A percentile compares a stretch with the other conserved stretches of the same genome.
These are phyloP conservation scores for Melanogrammus aeglefinus DNA, from an alignment of 2,797 vertebrate species.

Conservation along the genomic window DNA sequence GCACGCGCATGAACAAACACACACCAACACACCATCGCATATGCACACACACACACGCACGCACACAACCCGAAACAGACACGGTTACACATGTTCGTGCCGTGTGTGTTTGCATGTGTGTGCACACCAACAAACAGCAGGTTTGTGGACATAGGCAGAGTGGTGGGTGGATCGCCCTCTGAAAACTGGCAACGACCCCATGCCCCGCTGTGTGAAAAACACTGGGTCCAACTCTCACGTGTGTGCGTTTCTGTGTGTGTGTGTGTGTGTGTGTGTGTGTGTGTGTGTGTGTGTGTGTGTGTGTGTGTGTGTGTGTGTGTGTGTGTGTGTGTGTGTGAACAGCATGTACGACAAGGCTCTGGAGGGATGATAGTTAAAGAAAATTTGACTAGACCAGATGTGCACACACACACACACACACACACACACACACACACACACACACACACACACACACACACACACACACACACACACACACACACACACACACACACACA, in stretches of 20 bases:
- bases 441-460: too few relatives aligned
- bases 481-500: too few relatives aligned
- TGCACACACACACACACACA: not conserved
- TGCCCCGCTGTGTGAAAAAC: slow-evolving; percentile 62
- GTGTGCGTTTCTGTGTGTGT: slow-evolving; percentile 21
- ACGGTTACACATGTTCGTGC: too few relatives aligned
- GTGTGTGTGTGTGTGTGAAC: slow-evolving; percentile 15
- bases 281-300: slow-evolving; percentile 19
- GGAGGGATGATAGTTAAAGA: slow-evolving; percentile 42
- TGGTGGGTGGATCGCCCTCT: slow-evolving; percentile 45
- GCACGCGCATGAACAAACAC: not conserved
- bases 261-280: slow-evolving; percentile 19
- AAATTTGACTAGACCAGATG: slow-evolving; percentile 37
- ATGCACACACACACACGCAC: not conserved
- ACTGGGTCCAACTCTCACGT: slow-evolving; percentile 12
- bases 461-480: too few relatives aligned
- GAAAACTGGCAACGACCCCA: slow-evolving; percentile 67
- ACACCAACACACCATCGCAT: not conserved
- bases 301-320: slow-evolving; percentile 19
- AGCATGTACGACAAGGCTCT: slow-evolving; percentile 45
- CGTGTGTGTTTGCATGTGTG: too few relatives aligned
- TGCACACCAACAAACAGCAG: too few relatives aligned
- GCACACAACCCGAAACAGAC: not conserved
- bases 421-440: too few relatives aligned
- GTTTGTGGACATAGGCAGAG: too few relatives aligned